Conservation (phyloP, 2,113 vertebrate genomes). For the Thamnaconus septentrionalis region DNA sequence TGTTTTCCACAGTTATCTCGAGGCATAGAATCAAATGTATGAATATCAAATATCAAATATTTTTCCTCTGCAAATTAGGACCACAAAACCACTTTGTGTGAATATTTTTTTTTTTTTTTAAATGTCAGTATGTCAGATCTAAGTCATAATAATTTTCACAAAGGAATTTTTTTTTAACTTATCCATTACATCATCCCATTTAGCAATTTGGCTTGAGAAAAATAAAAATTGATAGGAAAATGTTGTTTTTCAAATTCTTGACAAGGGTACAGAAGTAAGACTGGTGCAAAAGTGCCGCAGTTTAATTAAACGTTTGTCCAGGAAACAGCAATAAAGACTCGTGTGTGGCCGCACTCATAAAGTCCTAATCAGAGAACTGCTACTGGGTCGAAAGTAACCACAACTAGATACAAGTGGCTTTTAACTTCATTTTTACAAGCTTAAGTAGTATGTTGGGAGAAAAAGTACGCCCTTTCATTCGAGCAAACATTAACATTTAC, state of each 20-base stretch:
- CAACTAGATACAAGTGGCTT: constrained; percentile 51
- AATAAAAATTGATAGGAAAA: no score
- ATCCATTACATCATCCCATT: no score
- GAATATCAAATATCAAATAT: constrained; percentile 31
- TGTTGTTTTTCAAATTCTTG: no score
- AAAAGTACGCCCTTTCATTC: constrained; percentile 38
- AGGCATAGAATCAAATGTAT: constrained; percentile 43
- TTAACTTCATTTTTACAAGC: constrained; percentile 27
- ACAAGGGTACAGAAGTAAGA: no score
- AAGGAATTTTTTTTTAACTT: no score
- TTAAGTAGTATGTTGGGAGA: constrained; percentile 11
- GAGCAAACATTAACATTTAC: constrained; percentile 25
- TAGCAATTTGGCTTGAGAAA: no score
- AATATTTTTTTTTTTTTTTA: constrained; percentile 23
- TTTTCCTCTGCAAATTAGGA: constrained; percentile 40
- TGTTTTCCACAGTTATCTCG: constrained; percentile 69
- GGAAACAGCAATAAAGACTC: constrained; percentile 28
- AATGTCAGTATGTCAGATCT: constrained; percentile 25
- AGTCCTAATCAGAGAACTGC: constrained; percentile 49
- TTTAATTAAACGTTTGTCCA: constrained; percentile 60
- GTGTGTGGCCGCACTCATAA: constrained; percentile 59
- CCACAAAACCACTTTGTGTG: constrained; percentile 41
- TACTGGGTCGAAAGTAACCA: constrained; percentile 42
- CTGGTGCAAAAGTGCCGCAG: neutral
- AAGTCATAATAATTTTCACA: no score